Evolutionary conservation across 1,140 invertebrate species (phyloP).

Genomic region (Drosophila novamexicana): DNA sequence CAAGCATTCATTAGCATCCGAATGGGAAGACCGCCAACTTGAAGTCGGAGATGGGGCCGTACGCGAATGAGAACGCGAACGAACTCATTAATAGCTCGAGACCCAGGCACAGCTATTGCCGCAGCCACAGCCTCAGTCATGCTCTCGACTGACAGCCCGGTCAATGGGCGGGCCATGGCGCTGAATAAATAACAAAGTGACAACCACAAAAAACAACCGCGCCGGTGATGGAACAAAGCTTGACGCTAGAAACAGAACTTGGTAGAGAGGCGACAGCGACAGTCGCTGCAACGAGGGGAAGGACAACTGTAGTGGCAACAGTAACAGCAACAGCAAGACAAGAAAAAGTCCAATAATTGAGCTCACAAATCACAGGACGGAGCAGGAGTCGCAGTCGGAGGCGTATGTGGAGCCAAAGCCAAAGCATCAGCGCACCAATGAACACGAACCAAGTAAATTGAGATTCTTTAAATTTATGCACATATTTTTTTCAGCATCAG

Average conservation of each 20-base stretch:
- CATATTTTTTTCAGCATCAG: constrained; percentile 70
- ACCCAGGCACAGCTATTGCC: constrained; percentile 5
- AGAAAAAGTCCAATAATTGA: constrained; percentile 77
- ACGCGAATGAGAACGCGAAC: constrained; percentile 49
- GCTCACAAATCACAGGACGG: constrained; percentile 74
- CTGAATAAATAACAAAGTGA: constrained; percentile 83
- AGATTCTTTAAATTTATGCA: constrained; percentile 83
- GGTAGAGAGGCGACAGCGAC: background rate
- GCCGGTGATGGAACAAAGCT: constrained; percentile 50
- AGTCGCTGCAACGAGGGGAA: background rate
- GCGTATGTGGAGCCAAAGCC: constrained; percentile 22
- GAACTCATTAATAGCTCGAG: constrained; percentile 73
- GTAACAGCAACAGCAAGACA: constrained; percentile 34
- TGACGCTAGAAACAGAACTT: background rate
- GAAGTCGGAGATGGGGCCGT: constrained; percentile 31
- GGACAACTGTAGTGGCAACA: background rate
- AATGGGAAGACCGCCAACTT: constrained; percentile 59
- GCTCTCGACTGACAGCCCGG: constrained; percentile 43
- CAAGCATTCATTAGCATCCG: constrained; percentile 82
- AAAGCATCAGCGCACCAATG: constrained; percentile 60
- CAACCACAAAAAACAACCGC: constrained; percentile 81
- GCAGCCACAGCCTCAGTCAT: constrained; percentile 12
- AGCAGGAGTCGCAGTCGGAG: constrained; percentile 38
- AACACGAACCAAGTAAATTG: constrained; percentile 77
- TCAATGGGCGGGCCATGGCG: constrained; percentile 69